Evolutionary conservation across 2,797 vertebrate genomes (phyloP).

Genomic region (Dendrocincla tyrannina): DNA sequence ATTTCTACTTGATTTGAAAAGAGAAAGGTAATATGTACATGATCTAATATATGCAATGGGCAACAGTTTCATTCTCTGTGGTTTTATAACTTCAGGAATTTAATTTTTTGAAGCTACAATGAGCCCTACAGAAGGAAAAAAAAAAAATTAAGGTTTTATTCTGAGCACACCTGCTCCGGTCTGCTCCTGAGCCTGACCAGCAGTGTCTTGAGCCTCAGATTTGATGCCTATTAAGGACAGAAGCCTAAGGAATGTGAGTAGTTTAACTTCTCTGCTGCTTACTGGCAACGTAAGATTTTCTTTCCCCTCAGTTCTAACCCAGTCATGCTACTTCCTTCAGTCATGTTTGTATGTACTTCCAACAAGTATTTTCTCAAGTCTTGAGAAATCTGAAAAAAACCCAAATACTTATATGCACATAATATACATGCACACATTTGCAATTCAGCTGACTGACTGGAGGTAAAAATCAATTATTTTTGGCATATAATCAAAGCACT

Average conservation of each 20-base stretch:
- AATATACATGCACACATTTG: not conserved
- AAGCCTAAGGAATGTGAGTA: not conserved
- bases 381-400: not conserved
- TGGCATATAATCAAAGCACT: conserved; percentile 45
- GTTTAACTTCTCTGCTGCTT: not conserved
- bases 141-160: not conserved
- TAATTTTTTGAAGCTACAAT: not conserved
- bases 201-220: not conserved
- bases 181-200: not conserved
- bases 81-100: not conserved
- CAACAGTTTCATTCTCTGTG: not conserved
- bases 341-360: not conserved
- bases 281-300: not conserved
- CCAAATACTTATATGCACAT: rapidly evolving
- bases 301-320: rapidly evolving
- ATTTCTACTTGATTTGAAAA: not conserved
- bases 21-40: not conserved
- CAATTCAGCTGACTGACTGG: conserved; percentile 28
- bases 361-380: not conserved
- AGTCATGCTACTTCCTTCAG: not conserved
- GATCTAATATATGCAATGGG: not conserved
- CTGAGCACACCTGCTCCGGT: not conserved
- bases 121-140: not conserved
- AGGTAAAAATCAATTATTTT: conserved; percentile 45
- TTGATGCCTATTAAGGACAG: not conserved